phyloP scores from a whole-genome alignment of 2,113 vertebrate genomes.

The Platichthys flesus region DNA sequence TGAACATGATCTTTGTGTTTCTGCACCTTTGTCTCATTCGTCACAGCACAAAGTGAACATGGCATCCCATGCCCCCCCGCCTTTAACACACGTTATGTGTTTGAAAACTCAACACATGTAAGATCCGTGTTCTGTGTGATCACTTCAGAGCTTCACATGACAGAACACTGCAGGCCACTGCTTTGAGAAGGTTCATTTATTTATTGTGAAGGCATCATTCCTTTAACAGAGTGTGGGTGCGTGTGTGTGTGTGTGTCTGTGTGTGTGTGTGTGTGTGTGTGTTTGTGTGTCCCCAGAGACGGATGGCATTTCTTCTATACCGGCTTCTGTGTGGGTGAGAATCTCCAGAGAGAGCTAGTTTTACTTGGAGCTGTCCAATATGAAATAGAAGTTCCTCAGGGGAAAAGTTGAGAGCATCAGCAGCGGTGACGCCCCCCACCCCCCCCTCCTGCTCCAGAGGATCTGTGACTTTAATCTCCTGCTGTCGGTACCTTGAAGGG shows the following conservation, averaged over 20 bases:
- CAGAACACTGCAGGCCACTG: background rate
- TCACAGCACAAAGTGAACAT: no score
- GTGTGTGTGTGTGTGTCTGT: no score
- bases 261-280: background rate
- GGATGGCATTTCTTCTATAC: conserved; percentile 63
- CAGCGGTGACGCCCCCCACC: background rate
- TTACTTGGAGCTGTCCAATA: conserved; percentile 67
- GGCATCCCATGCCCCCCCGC: no score
- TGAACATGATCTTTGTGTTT: no score
- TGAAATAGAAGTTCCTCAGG: conserved; percentile 67
- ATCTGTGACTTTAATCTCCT: conserved; percentile 62
- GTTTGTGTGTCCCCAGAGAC: conserved; percentile 28
- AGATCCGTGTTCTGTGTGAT: background rate
- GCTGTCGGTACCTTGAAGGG: conserved; percentile 27
- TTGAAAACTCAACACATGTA: background rate
- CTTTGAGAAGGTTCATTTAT: conserved; percentile 20
- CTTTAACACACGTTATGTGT: background rate
- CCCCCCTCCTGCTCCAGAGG: conserved; percentile 3
- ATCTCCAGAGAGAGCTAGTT: conserved; percentile 64
- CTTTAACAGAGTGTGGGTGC: background rate
- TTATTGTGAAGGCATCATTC: conserved; percentile 4
- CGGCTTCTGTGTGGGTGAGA: conserved; percentile 51
- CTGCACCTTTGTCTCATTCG: no score
- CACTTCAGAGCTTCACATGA: background rate
- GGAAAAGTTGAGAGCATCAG: conserved; percentile 56